Conservation (phyloP, 1,140 invertebrate genomes). For the Oppia nitens region DNA sequence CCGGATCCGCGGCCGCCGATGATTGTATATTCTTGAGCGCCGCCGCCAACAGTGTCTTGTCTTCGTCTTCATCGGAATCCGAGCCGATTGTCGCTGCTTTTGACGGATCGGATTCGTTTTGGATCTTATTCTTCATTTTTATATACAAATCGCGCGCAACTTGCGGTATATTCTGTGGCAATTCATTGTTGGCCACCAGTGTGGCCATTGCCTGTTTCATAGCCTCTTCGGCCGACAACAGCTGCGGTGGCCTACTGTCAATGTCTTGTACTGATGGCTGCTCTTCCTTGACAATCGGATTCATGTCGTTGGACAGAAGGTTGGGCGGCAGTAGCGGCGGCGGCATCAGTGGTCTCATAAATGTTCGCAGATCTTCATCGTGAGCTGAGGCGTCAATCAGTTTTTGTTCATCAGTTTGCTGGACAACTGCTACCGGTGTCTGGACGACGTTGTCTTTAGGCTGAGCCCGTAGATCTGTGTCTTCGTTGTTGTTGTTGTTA, state of each 20-base stretch:
- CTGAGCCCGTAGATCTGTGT: conserved; percentile 1
- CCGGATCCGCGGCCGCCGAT: background rate
- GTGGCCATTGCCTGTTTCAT: background rate
- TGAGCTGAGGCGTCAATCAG: conserved; percentile 16
- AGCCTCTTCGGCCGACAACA: background rate
- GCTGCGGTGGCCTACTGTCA: too few relatives aligned
- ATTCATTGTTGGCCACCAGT: background rate
- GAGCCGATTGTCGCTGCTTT: background rate
- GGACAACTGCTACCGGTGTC: background rate
- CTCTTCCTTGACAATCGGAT: background rate
- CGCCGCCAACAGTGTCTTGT: conserved; percentile 1
- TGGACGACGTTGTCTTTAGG: background rate
- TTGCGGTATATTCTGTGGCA: background rate
- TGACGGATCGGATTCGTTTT: background rate
- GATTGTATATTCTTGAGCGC: background rate
- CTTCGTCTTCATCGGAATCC: conserved; percentile 5
- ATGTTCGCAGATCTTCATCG: conserved; percentile 16
- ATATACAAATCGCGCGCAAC: background rate
- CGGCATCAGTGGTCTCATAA: background rate
- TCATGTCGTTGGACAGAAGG: background rate
- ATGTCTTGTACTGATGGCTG: background rate
- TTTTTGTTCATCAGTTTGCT: conserved; percentile 7
- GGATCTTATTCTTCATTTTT: background rate
- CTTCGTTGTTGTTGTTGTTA: background rate
- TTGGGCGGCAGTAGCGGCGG: background rate